Evolutionary conservation across 1,140 invertebrate species (phyloP), one percentile per base, ranked within the genome.

Genomic region (Drosophila novamexicana): DNA sequence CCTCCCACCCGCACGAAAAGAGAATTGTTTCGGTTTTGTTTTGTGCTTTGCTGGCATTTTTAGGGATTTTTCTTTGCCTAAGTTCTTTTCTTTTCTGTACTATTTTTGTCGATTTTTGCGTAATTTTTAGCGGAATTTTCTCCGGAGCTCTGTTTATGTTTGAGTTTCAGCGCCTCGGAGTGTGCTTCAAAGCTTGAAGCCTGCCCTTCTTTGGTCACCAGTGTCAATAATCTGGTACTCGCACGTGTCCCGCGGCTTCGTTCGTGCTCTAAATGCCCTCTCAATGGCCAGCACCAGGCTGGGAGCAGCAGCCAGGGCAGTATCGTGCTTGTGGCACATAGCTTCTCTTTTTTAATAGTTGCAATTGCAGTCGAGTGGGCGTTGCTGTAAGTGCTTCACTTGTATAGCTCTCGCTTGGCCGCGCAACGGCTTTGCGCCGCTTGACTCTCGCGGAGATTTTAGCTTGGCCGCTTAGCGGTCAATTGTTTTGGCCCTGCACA

Each of bases 341-440:
- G 58, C 57, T 64, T 71, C 50, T 64, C 71, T 66, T 61, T 50
- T 57, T 50, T 78, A 78, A 78, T 71, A 78, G 76, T 76, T 61
- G 73, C 76, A 78, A 78, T 78, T 78, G 73, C 71, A 52, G 73
- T 62, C 62, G 66, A 78, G 76, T 78, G 73, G 67, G 73, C 62
- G 73, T 61, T 54, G 40, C 61, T 36, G 49, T 57, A 61, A 76
- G 74, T 61, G 45, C 53, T 63, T 40, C 16, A 49, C 52, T 66
- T 73, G 54, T 65, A 59, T 66, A 58, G 69, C 53, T 47, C 42
- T 64, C 45, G 44, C 12, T 16, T 71, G 70, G 45, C 29, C 50
- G 10, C 37, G n/a, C 62, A 49, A 9, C 12, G 16, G 40, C 47
- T 44, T 40, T 10, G 16, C 7, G 32, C 56, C 29, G 37, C 47